Percentiles rank a stretch among this genome's conserved stretches.
phyloP scores from a whole-genome alignment of 2,113 vertebrate species.

The Cyrtonyx montezumae region DNA sequence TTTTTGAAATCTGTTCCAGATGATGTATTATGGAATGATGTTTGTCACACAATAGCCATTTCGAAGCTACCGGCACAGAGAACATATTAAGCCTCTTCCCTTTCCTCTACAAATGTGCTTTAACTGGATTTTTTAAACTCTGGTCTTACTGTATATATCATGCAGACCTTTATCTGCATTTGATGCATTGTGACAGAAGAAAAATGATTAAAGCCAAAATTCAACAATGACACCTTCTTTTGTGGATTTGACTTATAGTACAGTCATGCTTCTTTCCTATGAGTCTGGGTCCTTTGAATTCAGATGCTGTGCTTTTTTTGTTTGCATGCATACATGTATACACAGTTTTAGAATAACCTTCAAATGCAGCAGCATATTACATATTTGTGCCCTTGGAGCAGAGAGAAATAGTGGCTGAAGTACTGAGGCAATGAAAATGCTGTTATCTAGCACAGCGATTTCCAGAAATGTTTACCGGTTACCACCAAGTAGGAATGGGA shows the following conservation, averaged over 20 bases:
- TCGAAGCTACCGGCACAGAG: background rate
- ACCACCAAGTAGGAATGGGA: background rate
- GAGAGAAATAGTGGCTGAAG: background rate
- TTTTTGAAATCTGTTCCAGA: background rate
- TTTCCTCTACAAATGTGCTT: background rate
- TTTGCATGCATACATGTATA: background rate
- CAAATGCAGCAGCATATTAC: background rate
- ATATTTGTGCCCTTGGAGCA: fast-evolving
- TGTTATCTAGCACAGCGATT: background rate
- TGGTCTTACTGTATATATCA: background rate
- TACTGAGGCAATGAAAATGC: background rate
- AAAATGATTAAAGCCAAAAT: background rate
- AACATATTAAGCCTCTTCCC: background rate
- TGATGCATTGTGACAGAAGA: background rate
- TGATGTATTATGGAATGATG: background rate
- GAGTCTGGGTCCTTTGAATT: background rate
- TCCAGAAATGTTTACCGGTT: background rate
- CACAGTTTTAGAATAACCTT: background rate
- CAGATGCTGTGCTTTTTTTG: background rate
- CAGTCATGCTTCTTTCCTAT: background rate
- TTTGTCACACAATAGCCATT: background rate
- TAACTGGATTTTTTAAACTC: background rate
- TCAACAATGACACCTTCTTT: background rate
- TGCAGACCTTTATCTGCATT: background rate
- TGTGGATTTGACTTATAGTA: background rate